These are phyloP conservation scores for Rhynchonycteris naso DNA, from an alignment of 2,797 vertebrate genomes.

Conservation along the genomic window DNA sequence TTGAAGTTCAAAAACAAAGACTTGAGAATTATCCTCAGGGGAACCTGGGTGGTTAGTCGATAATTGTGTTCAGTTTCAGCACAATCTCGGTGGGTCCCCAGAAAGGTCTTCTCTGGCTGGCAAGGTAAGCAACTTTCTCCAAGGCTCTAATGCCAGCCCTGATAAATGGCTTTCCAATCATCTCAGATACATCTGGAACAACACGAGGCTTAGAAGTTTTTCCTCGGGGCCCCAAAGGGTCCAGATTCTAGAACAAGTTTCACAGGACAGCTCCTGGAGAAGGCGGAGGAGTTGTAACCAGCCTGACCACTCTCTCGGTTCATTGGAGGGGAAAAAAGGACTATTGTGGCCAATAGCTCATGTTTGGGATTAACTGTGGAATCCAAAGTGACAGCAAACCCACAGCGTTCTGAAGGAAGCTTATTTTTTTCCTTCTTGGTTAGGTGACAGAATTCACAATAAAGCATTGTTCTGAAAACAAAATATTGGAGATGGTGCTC, in stretches of 20 bases:
- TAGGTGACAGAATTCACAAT: neutral
- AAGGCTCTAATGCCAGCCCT: accelerated
- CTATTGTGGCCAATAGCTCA: neutral
- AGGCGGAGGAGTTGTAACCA: neutral
- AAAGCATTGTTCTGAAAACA: neutral
- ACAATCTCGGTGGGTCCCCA: neutral
- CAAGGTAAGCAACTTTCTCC: neutral
- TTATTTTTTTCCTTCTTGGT: neutral
- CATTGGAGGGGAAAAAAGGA: neutral
- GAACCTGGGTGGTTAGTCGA: neutral
- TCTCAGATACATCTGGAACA: neutral
- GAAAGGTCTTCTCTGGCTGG: neutral
- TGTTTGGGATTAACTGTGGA: slow-evolving; percentile 32
- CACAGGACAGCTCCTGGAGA: neutral
- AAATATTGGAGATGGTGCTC: neutral
- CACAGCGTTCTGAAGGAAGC: neutral
- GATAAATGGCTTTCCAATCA: neutral
- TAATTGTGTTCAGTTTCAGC: neutral
- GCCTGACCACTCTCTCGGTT: neutral
- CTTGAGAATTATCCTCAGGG: neutral
- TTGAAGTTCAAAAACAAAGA: neutral
- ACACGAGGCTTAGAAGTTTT: neutral
- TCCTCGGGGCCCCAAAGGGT: neutral
- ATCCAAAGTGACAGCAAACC: neutral
- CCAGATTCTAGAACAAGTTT: neutral